phyloP scores from a whole-genome alignment of 2,888 invertebrate genomes.

The Clusia tigrina region DNA sequence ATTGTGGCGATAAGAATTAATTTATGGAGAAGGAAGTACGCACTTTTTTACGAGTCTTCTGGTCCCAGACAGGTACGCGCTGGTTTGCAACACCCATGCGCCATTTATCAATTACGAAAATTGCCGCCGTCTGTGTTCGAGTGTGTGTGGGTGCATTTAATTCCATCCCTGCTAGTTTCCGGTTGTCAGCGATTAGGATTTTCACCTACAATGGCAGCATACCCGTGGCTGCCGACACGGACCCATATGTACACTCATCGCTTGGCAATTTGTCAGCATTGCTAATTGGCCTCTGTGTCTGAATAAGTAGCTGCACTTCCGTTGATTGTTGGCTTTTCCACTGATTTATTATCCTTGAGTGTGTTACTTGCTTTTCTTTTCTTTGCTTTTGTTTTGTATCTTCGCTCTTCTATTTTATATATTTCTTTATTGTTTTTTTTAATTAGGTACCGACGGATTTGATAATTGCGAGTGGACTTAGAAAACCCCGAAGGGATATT shows the following conservation, averaged over 20 bases:
- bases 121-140: neutral
- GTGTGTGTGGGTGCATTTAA: slow-evolving; percentile 7
- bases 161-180: slow-evolving; percentile 17
- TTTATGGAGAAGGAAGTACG: neutral
- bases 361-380: neutral
- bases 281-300: slow-evolving; percentile 47
- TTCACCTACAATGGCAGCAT: neutral
- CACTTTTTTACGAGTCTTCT: neutral
- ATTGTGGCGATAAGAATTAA: slow-evolving; percentile 1
- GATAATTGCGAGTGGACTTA: too few species aligned
- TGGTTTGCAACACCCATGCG: neutral
- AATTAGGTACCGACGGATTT: too few species aligned
- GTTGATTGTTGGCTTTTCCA: neutral
- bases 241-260: slow-evolving; percentile 39
- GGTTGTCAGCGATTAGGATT: slow-evolving; percentile 12
- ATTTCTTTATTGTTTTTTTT: neutral
- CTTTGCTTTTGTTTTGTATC: neutral
- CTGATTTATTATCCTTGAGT: neutral
- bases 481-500: neutral
- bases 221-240: neutral
- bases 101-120: slow-evolving; percentile 2
- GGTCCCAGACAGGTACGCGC: neutral
- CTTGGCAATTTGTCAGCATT: slow-evolving; percentile 56
- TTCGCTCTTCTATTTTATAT: neutral
- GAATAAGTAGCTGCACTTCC: neutral